A percentile compares a stretch with the other conserved stretches of the same genome.
Conservation (phyloP, 2,797 vertebrate genomes). For the Alcedo quadribrachys region DNA sequence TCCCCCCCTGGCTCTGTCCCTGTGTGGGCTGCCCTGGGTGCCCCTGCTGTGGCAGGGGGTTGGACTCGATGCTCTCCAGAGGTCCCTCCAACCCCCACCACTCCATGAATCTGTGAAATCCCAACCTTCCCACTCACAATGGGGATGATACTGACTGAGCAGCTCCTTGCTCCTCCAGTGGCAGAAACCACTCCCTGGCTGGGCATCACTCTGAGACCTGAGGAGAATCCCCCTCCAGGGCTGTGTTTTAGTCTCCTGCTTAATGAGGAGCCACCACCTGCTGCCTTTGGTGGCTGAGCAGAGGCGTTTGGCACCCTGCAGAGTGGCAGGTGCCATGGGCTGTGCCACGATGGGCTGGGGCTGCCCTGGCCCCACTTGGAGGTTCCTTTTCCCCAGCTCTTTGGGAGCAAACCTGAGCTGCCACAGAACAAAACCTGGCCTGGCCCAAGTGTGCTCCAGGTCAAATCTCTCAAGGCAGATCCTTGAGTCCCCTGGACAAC, state of each 20-base stretch:
- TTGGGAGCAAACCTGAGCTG: neutral
- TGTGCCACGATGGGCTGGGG: neutral
- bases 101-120: no score
- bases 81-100: no score
- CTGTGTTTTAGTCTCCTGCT: neutral
- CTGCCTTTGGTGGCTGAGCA: neutral
- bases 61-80: no score
- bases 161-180: neutral
- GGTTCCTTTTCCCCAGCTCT: neutral
- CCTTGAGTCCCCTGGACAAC: no score
- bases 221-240: neutral
- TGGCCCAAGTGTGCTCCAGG: no score
- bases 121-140: accelerated
- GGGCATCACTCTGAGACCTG: neutral
- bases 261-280: neutral
- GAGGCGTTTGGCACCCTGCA: neutral
- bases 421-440: no score
- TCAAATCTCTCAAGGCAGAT: no score
- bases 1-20: no score
- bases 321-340: neutral
- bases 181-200: neutral
- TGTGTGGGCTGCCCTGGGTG: no score
- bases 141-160: neutral
- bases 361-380: neutral
- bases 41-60: no score